These are phyloP conservation scores for Hypotaenidia okinawae DNA, from an alignment of 2,797 vertebrate species.

Conservation along the genomic window DNA sequence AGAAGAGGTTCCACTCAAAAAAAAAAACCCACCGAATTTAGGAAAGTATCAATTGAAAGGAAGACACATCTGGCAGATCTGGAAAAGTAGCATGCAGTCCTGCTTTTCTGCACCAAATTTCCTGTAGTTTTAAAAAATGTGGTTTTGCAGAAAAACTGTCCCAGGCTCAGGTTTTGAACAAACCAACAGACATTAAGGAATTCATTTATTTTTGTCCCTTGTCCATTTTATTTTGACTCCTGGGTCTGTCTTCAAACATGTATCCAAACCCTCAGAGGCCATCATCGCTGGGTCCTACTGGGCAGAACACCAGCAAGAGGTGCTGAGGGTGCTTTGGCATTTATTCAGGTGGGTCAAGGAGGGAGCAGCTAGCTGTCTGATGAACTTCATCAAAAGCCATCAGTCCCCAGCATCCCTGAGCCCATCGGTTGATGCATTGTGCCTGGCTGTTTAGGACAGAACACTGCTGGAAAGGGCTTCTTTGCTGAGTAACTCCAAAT, in stretches of 20 bases:
- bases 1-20: not conserved
- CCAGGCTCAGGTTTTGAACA: not conserved
- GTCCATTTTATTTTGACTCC: not conserved
- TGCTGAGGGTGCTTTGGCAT: not conserved
- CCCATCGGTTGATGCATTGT: accelerated
- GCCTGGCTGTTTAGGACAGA: not conserved
- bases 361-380: not conserved
- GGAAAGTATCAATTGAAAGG: not conserved
- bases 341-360: not conserved
- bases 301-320: not conserved
- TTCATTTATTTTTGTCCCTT: not conserved
- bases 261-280: not conserved
- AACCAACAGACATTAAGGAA: not conserved
- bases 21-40: not conserved
- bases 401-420: not conserved
- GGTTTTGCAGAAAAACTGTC: not conserved
- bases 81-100: not conserved
- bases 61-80: not conserved
- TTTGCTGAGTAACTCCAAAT: not conserved
- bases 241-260: not conserved
- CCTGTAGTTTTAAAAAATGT: not conserved
- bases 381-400: not conserved
- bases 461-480: not conserved
- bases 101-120: not conserved
- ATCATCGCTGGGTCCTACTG: not conserved